Base-by-base conservation (phyloP, 2,797 vertebrate species). In the Staurois parvus region DNA sequence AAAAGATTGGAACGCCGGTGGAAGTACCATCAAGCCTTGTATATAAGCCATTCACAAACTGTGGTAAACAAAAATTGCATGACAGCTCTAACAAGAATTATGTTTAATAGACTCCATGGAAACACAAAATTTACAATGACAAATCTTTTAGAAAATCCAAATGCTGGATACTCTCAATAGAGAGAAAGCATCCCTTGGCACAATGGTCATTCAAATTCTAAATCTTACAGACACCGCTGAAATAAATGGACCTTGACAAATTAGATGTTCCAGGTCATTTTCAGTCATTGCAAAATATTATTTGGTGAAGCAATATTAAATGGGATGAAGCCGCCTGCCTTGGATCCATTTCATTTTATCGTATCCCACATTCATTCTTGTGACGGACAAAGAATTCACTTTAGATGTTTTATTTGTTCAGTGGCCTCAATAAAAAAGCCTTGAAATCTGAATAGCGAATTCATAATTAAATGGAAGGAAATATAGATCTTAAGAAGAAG, bases 211-310 rank as follows among this genome's bases (percentile, higher is more conserved):
- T 42, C 59, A 67, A 64, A 79, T 73, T 83, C 85, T 83, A 76
- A 56, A 78, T 83, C 75, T 82, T 59, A 82, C 79, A 74, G 85
- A 52, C 81, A 83, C 74, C 40, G 75, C n/a, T 79, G 75, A 26
- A 87, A 79, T 83, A 68, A 83, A 87, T 87, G 75, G 85, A 74
- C 85, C 85, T 87, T 87, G 81, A 87, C 85, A 83, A 87, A 87
- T 87, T 77, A 52, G 79, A 86, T 86, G 85, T 86, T 87, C 75
- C 80, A 87, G 85, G 81, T 87, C 85, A 87, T 83, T 83, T 83
- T 87, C 48, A 74, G 81, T 62, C 85, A 56, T 40, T 59, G 67
- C 34, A 66, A 81, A 77, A 81, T 72, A 82, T 83, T 82, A 82
- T 72, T 77, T 83, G 67, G 66, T 82, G 66, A 28, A 29, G 40